phyloP scores from a whole-genome alignment of 2,797 vertebrate species.

The Schizopygopsis pylzovi region DNA sequence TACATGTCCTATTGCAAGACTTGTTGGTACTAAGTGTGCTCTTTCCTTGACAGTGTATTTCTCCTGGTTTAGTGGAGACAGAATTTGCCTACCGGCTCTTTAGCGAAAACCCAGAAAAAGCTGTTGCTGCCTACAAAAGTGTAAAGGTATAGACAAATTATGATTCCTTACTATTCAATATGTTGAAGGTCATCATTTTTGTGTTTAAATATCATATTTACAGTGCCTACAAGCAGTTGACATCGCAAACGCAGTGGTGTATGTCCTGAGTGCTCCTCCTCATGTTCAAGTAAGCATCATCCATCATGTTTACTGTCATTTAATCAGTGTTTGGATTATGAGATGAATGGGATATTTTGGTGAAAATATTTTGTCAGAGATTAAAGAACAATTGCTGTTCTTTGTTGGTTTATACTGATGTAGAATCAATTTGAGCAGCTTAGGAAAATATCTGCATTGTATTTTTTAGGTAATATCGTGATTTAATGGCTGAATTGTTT shows the following conservation, averaged over 20 bases:
- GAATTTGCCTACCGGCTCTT: slow-evolving; percentile 81
- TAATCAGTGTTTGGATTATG: not conserved
- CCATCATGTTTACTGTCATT: not conserved
- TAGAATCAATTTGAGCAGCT: not conserved
- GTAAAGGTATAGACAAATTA: slow-evolving; percentile 78
- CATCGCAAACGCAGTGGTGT: slow-evolving; percentile 82
- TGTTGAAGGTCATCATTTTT: not conserved
- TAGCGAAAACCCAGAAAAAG: slow-evolving; percentile 75
- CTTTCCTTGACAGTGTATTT: slow-evolving; percentile 81
- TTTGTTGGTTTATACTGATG: not conserved
- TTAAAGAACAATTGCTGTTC: too few species aligned
- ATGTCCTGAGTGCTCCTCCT: slow-evolving; percentile 83
- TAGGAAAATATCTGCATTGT: not conserved
- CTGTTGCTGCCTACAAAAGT: slow-evolving; percentile 74
- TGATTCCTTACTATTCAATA: not conserved
- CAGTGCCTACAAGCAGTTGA: slow-evolving; percentile 86
- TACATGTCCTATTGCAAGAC: not conserved
- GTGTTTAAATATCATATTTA: not conserved
- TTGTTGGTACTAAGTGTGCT: not conserved
- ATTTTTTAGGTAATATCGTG: not conserved
- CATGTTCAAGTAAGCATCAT: slow-evolving; percentile 83
- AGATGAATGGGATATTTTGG: not conserved
- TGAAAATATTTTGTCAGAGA: not conserved
- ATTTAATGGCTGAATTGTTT: not conserved
- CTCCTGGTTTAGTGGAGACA: slow-evolving; percentile 88